Evolutionary conservation across 1,140 invertebrate genomes (phyloP).

Genomic region (Drosophila obscura): DNA sequence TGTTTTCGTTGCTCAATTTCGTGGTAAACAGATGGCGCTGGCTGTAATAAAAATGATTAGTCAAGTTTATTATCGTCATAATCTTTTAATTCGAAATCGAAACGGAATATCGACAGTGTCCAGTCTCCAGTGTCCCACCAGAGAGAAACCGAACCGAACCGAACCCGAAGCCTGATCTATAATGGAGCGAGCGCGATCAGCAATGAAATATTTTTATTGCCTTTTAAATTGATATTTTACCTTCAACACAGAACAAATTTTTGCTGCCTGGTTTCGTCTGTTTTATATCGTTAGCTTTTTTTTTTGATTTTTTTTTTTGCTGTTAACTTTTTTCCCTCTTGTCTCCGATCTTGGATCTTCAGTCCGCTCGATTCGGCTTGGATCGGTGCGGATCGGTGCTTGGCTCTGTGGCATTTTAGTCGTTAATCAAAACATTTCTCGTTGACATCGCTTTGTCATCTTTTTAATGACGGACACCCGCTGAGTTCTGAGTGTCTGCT

Average conservation of each 20-base stretch:
- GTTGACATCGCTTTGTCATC: slow-evolving; percentile 78
- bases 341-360: slow-evolving; percentile 26
- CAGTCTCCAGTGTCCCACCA: background rate
- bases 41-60: slow-evolving; percentile 81
- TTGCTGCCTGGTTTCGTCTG: slow-evolving; percentile 55
- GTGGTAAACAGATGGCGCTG: slow-evolving; percentile 56
- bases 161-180: slow-evolving; percentile 24
- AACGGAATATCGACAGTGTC: slow-evolving; percentile 64
- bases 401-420: slow-evolving; percentile 49
- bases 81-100: slow-evolving; percentile 82
- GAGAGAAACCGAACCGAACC: no score
- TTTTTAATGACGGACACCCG: slow-evolving; percentile 74
- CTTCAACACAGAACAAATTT: slow-evolving; percentile 67
- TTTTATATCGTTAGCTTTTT: slow-evolving; percentile 41
- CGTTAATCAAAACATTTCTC: slow-evolving; percentile 79
- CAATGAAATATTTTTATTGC: slow-evolving; percentile 76
- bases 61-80: slow-evolving; percentile 82
- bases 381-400: slow-evolving; percentile 21
- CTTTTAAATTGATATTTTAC: slow-evolving; percentile 79
- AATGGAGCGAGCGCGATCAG: slow-evolving; percentile 11
- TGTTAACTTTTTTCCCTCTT: slow-evolving; percentile 37
- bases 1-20: slow-evolving; percentile 17
- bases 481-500: slow-evolving; percentile 53
- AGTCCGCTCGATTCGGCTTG: slow-evolving; percentile 6
- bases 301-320: background rate